Evolutionary conservation across 2,113 vertebrate species (phyloP), one percentile per base, ranked within the genome.

Genomic region (Dasypus novemcinctus): DNA sequence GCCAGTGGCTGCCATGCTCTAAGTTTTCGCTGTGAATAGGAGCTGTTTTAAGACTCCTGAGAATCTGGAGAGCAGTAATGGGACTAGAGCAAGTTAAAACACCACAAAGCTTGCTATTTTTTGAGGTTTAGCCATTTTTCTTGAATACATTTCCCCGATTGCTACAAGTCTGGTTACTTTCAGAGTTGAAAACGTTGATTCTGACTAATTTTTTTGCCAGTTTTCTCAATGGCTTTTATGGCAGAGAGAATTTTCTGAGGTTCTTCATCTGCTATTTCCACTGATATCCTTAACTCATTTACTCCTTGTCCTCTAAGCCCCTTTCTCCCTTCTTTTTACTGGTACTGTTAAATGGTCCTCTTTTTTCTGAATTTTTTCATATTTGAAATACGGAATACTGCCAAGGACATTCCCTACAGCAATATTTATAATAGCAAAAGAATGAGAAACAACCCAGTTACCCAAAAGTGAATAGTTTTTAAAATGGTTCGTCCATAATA

Each of bases 161-260:
- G 33, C 20, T 83, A 9, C 20, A 74, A 52, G 38, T 25, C 57
- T 92, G 4, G 21, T 90, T 76, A 81, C 75, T 84, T 91, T 86
- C 76, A 63, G 59, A 82, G 64, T 81, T 91, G 25, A 88, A 92
- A 66, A 84, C 31, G 29, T 84, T 57, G 25, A 63, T 71, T 52
- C 33, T 89, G 69, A 75, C 2, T 69, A 4, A 11, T 49, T 49
- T 69, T 80, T 89, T 87, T 54, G 87, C 15, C 10, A 75, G 7
- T 74, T 94, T 95, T 84, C 18, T 93, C 9, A n/a, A n/a, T 43
- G 93, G 43, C 69, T 91, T 93, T 93, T 74, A 38, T 93, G 57
- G 18, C 74, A 94, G 31, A 82, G 41, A 61, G 43, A 59, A 64
- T 29, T 82, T 93, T 92, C 57, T 14, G 41, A 52, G 20, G 3